Evolutionary conservation across 2,797 vertebrate genomes (phyloP).

Genomic region (Falco rusticolus): DNA sequence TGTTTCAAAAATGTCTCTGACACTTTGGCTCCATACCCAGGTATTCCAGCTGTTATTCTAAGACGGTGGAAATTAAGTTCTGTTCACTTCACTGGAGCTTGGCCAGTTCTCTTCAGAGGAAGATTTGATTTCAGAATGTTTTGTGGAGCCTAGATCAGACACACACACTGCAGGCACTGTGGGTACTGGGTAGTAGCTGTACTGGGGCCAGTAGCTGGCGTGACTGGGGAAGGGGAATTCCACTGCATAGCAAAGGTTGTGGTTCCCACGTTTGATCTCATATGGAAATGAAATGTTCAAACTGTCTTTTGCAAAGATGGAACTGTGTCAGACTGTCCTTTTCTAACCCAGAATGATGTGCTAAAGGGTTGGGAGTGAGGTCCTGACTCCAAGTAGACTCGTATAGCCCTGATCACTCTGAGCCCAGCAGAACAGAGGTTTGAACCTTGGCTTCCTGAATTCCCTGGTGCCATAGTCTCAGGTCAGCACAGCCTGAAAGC

Average conservation of each 20-base stretch:
- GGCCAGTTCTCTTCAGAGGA: conserved; percentile 54
- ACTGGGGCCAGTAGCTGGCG: not conserved
- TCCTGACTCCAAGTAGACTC: not conserved
- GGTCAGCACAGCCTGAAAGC: not conserved
- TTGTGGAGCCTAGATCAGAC: not conserved
- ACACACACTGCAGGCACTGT: not conserved
- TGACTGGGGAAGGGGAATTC: not conserved
- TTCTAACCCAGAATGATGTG: not conserved
- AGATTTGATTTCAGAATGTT: conserved; percentile 58
- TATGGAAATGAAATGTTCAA: not conserved
- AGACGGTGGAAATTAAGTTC: conserved; percentile 68
- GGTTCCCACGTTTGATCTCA: not conserved
- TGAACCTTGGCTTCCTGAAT: not conserved
- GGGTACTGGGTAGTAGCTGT: not conserved
- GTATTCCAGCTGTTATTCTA: conserved; percentile 68
- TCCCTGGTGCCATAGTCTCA: not conserved
- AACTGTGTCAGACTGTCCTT: not conserved
- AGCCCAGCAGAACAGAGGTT: not conserved
- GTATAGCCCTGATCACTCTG: not conserved
- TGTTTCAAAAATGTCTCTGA: conserved; percentile 61
- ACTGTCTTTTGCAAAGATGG: conserved; percentile 1
- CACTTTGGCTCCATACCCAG: conserved; percentile 56
- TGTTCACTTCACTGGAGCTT: conserved; percentile 60
- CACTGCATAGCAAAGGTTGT: not conserved
- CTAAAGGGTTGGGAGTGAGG: not conserved